Percentiles rank a stretch among this genome's conserved stretches.
Evolutionary conservation across 2,113 vertebrate genomes (phyloP).

Genomic region (Spermophilus dauricus): DNA sequence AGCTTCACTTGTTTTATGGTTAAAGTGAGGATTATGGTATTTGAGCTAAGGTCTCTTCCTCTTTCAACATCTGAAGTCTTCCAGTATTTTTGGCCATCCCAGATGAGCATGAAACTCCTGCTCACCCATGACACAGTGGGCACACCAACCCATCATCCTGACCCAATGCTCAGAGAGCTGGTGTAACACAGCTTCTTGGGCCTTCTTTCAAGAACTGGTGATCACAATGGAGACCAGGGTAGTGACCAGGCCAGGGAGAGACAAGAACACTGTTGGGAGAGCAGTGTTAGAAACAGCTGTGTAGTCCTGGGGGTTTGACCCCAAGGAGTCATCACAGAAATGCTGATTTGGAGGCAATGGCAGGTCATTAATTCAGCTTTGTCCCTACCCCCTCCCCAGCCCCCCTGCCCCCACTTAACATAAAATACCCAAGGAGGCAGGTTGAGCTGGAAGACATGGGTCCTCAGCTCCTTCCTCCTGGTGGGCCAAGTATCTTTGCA

Average conservation of each 20-base stretch:
- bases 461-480: no score
- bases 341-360: neutral
- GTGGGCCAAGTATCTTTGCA: neutral
- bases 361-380: neutral
- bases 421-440: neutral
- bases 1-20: neutral
- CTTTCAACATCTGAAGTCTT: no score
- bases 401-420: no score
- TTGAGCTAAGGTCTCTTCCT: neutral
- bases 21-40: neutral
- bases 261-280: neutral
- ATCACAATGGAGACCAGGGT: neutral
- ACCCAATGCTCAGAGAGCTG: neutral
- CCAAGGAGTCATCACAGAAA: neutral
- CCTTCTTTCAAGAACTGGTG: neutral
- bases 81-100: neutral
- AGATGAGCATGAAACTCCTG: neutral
- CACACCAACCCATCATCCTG: neutral
- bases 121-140: neutral
- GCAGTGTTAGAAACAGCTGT: neutral
- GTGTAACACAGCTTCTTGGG: rapidly evolving
- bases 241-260: neutral
- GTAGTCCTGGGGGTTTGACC: neutral
- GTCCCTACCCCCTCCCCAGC: no score
- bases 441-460: neutral